Percentiles rank a stretch among this genome's conserved stretches.
These are phyloP conservation scores for Cinclus cinclus DNA, from an alignment of 2,113 vertebrate genomes.

Conservation along the genomic window DNA sequence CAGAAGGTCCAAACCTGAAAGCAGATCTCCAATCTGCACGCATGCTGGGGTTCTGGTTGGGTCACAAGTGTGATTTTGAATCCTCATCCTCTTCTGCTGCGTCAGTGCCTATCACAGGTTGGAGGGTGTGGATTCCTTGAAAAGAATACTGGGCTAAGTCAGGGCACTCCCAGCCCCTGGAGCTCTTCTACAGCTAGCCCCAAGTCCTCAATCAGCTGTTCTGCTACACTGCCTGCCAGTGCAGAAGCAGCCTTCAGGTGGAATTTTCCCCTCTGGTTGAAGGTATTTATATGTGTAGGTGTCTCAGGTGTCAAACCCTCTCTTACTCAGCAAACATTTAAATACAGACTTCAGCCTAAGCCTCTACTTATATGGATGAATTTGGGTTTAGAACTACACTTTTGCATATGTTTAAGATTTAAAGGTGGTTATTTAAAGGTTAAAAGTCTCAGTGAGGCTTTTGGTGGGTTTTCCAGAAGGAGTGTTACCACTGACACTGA, in stretches of 20 bases:
- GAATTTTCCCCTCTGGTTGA: neutral
- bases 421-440: neutral
- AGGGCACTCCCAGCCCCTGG: neutral
- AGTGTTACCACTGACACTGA: neutral
- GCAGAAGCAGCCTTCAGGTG: neutral
- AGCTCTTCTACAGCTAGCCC: neutral
- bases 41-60: neutral
- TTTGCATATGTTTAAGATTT: neutral
- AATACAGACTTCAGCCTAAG: neutral
- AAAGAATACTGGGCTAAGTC: neutral
- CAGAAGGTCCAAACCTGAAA: neutral
- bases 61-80: neutral
- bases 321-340: neutral
- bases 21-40: neutral
- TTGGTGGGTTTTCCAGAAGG: neutral
- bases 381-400: neutral
- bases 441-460: neutral
- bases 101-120: neutral
- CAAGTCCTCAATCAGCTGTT: neutral
- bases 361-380: neutral
- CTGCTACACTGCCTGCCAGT: neutral
- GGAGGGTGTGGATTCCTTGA: neutral
- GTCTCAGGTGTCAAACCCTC: neutral
- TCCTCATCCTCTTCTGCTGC: neutral
- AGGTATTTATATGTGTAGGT: neutral